Evolutionary conservation across 1,140 invertebrate genomes (phyloP).

Genomic region (Drosophila pseudoobscura): DNA sequence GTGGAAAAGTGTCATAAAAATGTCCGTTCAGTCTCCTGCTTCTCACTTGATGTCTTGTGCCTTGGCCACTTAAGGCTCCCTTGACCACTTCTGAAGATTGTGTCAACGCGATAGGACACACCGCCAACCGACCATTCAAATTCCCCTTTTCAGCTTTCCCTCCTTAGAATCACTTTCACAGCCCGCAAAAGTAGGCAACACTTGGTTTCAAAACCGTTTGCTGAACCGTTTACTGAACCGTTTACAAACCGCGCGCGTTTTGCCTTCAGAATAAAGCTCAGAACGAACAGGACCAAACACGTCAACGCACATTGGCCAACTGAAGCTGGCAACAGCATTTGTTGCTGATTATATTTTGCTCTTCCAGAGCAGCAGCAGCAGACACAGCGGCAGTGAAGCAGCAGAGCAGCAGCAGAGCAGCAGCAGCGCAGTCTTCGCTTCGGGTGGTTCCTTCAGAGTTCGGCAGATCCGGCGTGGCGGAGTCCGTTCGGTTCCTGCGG

Average conservation of each 20-base stretch:
- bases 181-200: conserved; percentile 42
- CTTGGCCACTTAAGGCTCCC: conserved; percentile 60
- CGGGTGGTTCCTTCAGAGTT: conserved; percentile 26
- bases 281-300: conserved; percentile 50
- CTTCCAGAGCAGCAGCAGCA: conserved; percentile 33
- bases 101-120: conserved; percentile 60
- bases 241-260: conserved; percentile 35
- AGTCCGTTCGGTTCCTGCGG: conserved; percentile 17
- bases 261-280: conserved; percentile 4
- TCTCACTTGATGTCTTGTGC: conserved; percentile 28
- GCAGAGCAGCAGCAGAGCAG: conserved; percentile 35
- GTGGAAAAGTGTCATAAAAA: conserved; percentile 72
- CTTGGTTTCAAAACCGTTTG: conserved; percentile 43
- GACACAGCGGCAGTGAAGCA: conserved; percentile 34
- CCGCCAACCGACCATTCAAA: conserved; percentile 62
- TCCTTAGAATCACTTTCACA: conserved; percentile 7
- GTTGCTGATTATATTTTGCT: conserved; percentile 75
- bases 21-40: conserved; percentile 28
- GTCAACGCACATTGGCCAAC: conserved; percentile 66
- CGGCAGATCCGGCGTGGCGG: conserved; percentile 43
- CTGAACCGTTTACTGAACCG: background rate
- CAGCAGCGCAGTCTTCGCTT: conserved; percentile 46
- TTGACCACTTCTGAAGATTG: conserved; percentile 74
- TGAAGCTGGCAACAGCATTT: conserved; percentile 70
- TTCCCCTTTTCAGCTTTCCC: conserved; percentile 30